Conservation (phyloP, 2,113 vertebrate genomes). For the Coreoperca whiteheadi region DNA sequence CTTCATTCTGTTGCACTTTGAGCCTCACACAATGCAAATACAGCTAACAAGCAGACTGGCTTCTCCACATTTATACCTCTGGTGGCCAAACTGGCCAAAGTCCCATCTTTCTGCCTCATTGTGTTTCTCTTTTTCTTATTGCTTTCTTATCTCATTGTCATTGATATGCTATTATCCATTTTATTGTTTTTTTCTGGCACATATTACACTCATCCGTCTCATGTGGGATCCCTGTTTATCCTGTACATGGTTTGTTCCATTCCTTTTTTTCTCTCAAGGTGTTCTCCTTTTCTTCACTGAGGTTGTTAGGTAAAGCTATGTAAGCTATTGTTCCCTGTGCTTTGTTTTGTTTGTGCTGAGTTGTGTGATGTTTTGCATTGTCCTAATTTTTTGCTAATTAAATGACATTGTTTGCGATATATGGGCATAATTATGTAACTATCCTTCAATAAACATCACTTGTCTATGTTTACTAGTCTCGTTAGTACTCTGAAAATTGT, state of each 20-base stretch:
- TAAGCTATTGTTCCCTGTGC: background rate
- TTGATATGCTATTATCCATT: slow-evolving; percentile 39
- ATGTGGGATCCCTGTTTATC: slow-evolving; percentile 15
- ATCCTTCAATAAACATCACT: background rate
- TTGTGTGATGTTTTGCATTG: background rate
- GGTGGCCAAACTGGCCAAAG: slow-evolving; percentile 36
- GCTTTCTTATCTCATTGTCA: slow-evolving; percentile 46
- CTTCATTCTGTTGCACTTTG: slow-evolving; percentile 23
- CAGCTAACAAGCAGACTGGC: slow-evolving; percentile 24
- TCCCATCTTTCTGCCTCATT: slow-evolving; percentile 47
- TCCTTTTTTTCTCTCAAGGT: slow-evolving; percentile 3
- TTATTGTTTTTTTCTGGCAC: slow-evolving; percentile 41
- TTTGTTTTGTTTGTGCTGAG: background rate
- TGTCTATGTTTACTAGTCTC: background rate
- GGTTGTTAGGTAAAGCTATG: slow-evolving; percentile 10
- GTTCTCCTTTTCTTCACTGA: background rate
- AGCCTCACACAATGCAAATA: slow-evolving; percentile 29
- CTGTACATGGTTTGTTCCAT: background rate
- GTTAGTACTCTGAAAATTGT: background rate
- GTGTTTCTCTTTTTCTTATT: slow-evolving; percentile 36
- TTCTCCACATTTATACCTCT: slow-evolving; percentile 17
- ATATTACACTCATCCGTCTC: slow-evolving; percentile 37
- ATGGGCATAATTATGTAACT: background rate
- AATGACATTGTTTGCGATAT: background rate
- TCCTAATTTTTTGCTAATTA: background rate